A percentile compares a stretch with the other conserved stretches of the same genome.
Evolutionary conservation across 2,113 vertebrate species (phyloP).

Genomic region (Gracilinanus agilis): DNA sequence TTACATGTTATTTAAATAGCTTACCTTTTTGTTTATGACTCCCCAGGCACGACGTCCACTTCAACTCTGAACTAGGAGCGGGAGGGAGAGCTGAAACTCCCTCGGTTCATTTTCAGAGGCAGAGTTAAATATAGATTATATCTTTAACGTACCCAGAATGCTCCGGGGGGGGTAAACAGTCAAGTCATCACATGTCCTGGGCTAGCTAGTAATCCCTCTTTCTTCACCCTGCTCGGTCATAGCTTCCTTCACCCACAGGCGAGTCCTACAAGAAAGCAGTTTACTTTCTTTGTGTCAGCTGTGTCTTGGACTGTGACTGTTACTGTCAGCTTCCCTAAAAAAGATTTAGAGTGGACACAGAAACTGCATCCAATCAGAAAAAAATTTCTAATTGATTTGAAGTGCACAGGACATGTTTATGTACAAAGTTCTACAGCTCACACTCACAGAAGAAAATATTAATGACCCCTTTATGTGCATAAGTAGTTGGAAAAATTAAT

Average conservation of each 20-base stretch:
- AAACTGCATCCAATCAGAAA: background rate
- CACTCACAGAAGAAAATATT: background rate
- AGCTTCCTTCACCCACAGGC: constrained; percentile 18
- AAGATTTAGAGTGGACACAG: background rate
- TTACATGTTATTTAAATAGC: constrained; percentile 29
- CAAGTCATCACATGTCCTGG: constrained; percentile 56
- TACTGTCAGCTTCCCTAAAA: background rate
- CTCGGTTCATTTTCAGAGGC: background rate
- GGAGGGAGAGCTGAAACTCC: background rate
- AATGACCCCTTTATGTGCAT: background rate
- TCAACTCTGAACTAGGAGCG: constrained; percentile 4
- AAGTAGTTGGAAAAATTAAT: background rate
- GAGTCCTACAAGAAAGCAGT: background rate
- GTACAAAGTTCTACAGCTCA: background rate
- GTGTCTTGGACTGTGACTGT: background rate
- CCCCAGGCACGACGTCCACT: background rate
- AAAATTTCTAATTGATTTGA: background rate
- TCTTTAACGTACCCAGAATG: background rate
- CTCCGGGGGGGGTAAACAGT: background rate
- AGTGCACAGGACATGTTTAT: background rate
- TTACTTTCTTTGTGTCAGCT: background rate
- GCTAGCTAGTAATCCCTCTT: constrained; percentile 52
- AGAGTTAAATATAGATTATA: constrained; percentile 44
- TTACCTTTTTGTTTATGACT: constrained; percentile 65
- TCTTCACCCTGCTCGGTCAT: constrained; percentile 30